Conservation (phyloP, 1,140 invertebrate species). For the Trichonephila clavata region DNA sequence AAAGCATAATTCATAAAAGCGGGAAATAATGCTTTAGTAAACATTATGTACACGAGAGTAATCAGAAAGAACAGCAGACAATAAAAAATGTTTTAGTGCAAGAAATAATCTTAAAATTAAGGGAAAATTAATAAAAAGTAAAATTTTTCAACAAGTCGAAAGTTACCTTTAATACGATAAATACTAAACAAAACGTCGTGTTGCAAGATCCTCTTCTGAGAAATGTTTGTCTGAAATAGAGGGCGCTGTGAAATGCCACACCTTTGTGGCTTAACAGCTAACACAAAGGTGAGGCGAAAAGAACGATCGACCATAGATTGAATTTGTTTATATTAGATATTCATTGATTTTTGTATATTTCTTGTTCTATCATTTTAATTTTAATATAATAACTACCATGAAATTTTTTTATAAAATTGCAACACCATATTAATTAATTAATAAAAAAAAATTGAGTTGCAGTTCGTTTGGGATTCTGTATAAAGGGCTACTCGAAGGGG, state of each 20-base stretch:
- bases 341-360: too few relatives aligned
- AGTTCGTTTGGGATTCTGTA: too few relatives aligned
- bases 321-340: too few relatives aligned
- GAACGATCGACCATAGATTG: neutral
- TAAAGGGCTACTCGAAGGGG: too few relatives aligned
- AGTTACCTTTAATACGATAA: neutral
- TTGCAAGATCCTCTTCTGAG: constrained; percentile 19
- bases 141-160: neutral
- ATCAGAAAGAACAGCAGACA: neutral
- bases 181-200: constrained; percentile 11
- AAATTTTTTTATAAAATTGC: too few relatives aligned
- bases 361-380: too few relatives aligned
- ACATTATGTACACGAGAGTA: neutral
- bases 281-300: neutral
- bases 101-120: neutral
- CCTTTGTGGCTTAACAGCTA: neutral
- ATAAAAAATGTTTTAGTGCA: neutral
- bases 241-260: neutral
- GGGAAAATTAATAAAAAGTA: neutral
- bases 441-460: too few relatives aligned
- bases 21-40: constrained; percentile 52
- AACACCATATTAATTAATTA: too few relatives aligned
- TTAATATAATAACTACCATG: too few relatives aligned
- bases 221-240: constrained; percentile 34
- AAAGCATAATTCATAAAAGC: constrained; percentile 22